Evolutionary conservation across 2,888 invertebrate genomes (phyloP).

Genomic region (Ophion ventricosus): DNA sequence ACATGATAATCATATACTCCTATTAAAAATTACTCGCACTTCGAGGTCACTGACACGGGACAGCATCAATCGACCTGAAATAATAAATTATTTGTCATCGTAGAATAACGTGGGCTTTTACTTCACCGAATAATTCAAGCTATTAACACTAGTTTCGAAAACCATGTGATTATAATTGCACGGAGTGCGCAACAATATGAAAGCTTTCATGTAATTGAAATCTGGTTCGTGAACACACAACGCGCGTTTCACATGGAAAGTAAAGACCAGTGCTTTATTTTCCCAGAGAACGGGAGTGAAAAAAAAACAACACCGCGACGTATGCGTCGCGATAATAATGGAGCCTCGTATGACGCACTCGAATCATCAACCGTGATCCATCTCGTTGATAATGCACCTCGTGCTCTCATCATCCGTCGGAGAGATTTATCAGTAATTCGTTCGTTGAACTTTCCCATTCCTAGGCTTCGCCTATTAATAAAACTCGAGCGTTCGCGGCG

Average conservation of each 20-base stretch:
- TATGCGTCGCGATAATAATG: constrained; percentile 38
- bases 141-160: neutral
- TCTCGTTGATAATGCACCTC: constrained; percentile 45
- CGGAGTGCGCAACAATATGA: neutral
- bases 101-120: no score
- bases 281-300: neutral
- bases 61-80: no score
- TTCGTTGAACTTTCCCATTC: constrained; percentile 46
- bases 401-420: constrained; percentile 43
- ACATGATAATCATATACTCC: no score
- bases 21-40: no score
- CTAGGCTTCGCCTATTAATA: constrained; percentile 38
- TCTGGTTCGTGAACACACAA: neutral
- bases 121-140: neutral
- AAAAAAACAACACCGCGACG: constrained; percentile 5
- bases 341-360: constrained; percentile 42
- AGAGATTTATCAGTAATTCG: constrained; percentile 46
- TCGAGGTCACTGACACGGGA: no score
- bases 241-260: neutral
- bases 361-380: constrained; percentile 31
- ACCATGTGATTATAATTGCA: neutral
- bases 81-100: no score
- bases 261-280: constrained; percentile 1
- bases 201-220: neutral
- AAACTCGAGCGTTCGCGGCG: constrained; percentile 34